Evolutionary conservation across 1,140 invertebrate species (phyloP).

Genomic region (Drosophila nigromelanica): DNA sequence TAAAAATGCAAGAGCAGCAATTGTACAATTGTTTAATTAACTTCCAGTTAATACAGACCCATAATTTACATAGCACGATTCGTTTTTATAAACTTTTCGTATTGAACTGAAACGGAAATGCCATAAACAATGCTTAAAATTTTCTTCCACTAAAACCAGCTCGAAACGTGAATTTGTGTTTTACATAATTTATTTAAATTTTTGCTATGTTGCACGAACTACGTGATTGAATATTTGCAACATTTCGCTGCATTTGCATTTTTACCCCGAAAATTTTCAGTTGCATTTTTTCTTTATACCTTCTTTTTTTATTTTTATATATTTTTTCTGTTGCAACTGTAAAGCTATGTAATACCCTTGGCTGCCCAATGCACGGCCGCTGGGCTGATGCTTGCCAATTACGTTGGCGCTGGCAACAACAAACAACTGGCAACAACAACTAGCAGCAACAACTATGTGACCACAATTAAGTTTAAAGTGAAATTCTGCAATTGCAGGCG

Average conservation of each 20-base stretch:
- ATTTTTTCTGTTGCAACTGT: conserved; percentile 29
- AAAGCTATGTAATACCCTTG: conserved; percentile 68
- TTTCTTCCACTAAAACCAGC: conserved; percentile 35
- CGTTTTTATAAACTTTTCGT: conserved; percentile 12
- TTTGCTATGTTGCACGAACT: conserved; percentile 73
- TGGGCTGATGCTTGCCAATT: conserved; percentile 67
- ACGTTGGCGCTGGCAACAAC: conserved; percentile 42
- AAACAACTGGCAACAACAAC: conserved; percentile 19
- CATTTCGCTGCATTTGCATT: conserved; percentile 66
- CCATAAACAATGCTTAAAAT: conserved; percentile 35
- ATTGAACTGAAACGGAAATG: conserved; percentile 64
- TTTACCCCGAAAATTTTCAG: conserved; percentile 52
- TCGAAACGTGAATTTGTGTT: conserved; percentile 48
- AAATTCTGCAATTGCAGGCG: conserved; percentile 78
- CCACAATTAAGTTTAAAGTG: conserved; percentile 74
- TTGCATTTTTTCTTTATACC: conserved; percentile 27
- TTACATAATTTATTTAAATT: conserved; percentile 81
- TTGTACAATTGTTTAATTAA: conserved; percentile 35
- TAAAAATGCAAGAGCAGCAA: conserved; percentile 16
- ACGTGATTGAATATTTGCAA: conserved; percentile 81
- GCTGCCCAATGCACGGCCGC: conserved; percentile 46
- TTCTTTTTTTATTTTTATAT: neutral
- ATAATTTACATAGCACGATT: conserved; percentile 47
- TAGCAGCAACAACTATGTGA: conserved; percentile 37
- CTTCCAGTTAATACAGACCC: conserved; percentile 23